phyloP scores from a whole-genome alignment of 2,888 invertebrate species.

The Punctoribates punctum region DNA sequence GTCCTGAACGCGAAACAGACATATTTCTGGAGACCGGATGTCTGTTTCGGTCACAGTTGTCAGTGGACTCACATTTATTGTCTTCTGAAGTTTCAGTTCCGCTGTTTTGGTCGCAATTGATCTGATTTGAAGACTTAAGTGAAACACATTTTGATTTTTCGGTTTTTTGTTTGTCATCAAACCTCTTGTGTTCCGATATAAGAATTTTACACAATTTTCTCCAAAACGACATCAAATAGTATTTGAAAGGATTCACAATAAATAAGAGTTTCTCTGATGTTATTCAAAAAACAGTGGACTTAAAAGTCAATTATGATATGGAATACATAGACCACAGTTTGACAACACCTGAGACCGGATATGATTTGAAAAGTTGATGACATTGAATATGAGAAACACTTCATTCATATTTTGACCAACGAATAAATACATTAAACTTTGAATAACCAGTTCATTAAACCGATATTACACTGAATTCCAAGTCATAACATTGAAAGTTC shows the following conservation, averaged over 20 bases:
- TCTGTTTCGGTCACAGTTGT: not conserved
- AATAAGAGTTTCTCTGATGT: not conserved
- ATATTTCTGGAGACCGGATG: constrained; percentile 13
- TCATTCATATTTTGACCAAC: not conserved
- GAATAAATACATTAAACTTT: not conserved
- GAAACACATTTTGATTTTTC: not conserved
- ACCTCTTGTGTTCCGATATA: not conserved
- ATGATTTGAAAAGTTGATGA: constrained; percentile 9
- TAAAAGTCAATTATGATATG: no score
- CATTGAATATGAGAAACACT: not conserved
- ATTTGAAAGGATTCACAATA: not conserved
- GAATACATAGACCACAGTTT: not conserved
- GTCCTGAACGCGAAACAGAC: constrained; percentile 13
- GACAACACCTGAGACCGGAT: constrained; percentile 7
- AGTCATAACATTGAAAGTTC: not conserved
- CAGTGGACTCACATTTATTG: not conserved
- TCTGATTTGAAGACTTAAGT: not conserved
- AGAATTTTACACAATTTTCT: constrained; percentile 25
- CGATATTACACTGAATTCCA: not conserved
- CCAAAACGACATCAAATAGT: constrained; percentile 14
- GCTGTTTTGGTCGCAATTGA: not conserved
- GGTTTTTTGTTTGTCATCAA: not conserved
- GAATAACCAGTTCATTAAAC: constrained; percentile 24
- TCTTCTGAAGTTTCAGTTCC: not conserved
- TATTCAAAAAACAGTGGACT: not conserved